Evolutionary conservation across 2,113 vertebrate genomes (phyloP), one percentile per base, ranked within the genome.

Genomic region (Ageneiosus marmoratus): DNA sequence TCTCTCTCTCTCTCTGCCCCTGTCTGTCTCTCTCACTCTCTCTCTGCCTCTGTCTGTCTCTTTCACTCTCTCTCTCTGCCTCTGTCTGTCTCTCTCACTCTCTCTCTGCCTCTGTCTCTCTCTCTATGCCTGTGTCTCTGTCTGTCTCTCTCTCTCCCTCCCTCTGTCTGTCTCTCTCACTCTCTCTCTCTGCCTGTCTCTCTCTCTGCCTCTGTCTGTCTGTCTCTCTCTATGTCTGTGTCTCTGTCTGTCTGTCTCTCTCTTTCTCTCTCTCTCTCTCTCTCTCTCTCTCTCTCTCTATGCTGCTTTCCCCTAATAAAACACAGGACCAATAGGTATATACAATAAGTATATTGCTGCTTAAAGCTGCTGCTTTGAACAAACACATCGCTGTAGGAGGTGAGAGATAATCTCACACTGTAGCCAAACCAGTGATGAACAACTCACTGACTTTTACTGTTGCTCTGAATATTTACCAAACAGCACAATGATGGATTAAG

Each of bases 391-490:
- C 20, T 56, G 46, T 32, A 29, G 58, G 18, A 83, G 24, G 48
- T 65, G 46, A 76, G 34, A 83, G 74, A 37, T 37, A 58, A 56
- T 58, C 62, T 70, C 82, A 27, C 16, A 34, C 37, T 44, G 81
- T 24, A 63, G 46, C 34, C 53, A 72, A 73, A 46, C 15, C 29
- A 29, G 18, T 15, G 27, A 29, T 44, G 58, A 82, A 44, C n/a
- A 50, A 46, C 69, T 65, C 15, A 53, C 41, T 51, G 50, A 78
- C 27, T 41, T 48, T 56, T 48, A 58, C 41, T n/a, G n/a, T n/a
- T n/a, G n/a, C n/a, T n/a, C n/a, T n/a, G n/a, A n/a, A 48, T 58
- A 79, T 84, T 79, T 60, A 79, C 65, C 37, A 70, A 69, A 58
- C n/a, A 58, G 37, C 37, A 70, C 79, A 84, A 75, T 53, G 9